phyloP scores from a whole-genome alignment of 2,113 vertebrate species.

The Ciconia maguari region DNA sequence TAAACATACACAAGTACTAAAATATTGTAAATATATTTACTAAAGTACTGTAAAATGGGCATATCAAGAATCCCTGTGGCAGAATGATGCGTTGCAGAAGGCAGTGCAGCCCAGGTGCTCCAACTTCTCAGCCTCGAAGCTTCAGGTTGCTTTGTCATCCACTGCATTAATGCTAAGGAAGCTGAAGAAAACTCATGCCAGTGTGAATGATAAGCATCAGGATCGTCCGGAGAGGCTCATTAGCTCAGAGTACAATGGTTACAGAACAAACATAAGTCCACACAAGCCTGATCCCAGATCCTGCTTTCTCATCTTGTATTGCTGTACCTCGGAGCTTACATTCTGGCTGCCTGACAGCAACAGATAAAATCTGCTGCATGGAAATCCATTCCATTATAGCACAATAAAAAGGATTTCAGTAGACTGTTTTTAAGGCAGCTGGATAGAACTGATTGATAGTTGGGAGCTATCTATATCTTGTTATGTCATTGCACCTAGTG shows the following conservation, averaged over 20 bases:
- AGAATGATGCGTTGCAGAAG: neutral
- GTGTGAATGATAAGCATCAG: neutral
- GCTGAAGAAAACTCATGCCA: neutral
- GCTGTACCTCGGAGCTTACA: neutral
- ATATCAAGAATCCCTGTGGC: neutral
- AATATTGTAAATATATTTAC: neutral
- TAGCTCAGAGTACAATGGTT: neutral
- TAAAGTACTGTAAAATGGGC: neutral
- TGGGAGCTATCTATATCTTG: neutral
- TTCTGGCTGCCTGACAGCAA: neutral
- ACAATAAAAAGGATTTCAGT: neutral
- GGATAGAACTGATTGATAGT: neutral
- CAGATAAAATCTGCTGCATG: neutral
- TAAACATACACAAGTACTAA: neutral
- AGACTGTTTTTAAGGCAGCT: neutral
- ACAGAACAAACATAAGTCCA: neutral
- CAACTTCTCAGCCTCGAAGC: neutral
- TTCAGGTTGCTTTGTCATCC: neutral
- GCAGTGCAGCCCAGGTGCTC: neutral
- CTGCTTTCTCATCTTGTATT: neutral
- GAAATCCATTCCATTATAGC: neutral
- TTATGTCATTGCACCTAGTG: neutral
- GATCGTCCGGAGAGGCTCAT: neutral
- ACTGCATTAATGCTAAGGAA: neutral
- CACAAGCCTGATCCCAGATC: neutral